Base-by-base conservation (phyloP, 1,140 invertebrate species). In the Bombus soroeensis region DNA sequence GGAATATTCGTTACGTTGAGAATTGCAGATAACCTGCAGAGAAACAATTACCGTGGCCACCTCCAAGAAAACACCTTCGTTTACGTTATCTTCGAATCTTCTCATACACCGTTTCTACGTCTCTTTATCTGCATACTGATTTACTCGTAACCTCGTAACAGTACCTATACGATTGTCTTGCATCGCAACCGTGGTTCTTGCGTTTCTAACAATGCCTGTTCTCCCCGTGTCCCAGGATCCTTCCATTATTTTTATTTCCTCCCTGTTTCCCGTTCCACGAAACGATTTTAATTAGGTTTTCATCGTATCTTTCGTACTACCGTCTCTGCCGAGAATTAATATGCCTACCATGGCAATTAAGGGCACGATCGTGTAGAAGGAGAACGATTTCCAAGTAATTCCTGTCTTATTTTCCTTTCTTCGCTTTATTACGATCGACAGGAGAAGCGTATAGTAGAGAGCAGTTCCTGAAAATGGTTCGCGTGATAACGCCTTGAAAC, bases 401-500 rank as follows among this genome's bases (percentile, higher is more conserved):
- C n/a, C 62, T 12, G 28, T 8, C n/a, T 13, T 15, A 13, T 32
- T 64, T 32, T 18, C n/a, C n/a, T 66, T 13, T 32, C 4, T 32
- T 13, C n/a, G 13, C 32, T 76, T 62, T 22, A 25, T 37, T 10
- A 71, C 71, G 37, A 64, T 70, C 75, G 66, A 43, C 28, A 22
- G 47, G 57, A 22, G 39, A 34, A 41, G 1, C n/a, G 39, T 34
- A 39, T 18, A 18, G n/a, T 1, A 8, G 34, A 75, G 75, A 41
- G 12, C 12, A 39, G 25, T 78, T 43, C 12, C 4, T 37, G 72
- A 53, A 77, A 87, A 47, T 59, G 59, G 79, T 59, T 77, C 62
- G 79, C 71, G 66, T 43, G 79, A 59, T 64, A 87, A 81, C 76
- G 64, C 18, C 62, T 34, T 53, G 72, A 37, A 77, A 71, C 72